Base-by-base conservation (phyloP, 2,797 vertebrate species). In the Phaenicophaeus curvirostris region DNA sequence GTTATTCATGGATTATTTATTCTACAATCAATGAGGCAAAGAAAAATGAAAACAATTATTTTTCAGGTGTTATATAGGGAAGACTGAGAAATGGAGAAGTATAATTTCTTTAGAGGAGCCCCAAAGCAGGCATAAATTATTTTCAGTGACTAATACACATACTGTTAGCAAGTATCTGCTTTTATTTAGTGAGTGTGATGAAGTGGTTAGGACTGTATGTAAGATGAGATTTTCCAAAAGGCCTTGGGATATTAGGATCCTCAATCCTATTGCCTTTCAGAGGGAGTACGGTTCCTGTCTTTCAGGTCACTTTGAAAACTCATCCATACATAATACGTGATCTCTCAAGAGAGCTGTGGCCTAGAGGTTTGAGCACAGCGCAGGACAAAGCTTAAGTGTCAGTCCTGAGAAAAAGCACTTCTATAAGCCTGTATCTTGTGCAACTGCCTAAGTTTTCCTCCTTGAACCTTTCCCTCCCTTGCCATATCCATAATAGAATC, bases 41-140 rank as follows among this genome's bases (percentile, higher is more conserved):
- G 89, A 87, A 93, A 96, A 92, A 95, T 94, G 79, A 86, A 95
- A 97, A 92, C 87, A 94, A 86, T 92, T 91, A 93, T 76, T 96
- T 95, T 59, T 91, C 73, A 93, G 94, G 77, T 95, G 82, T 86
- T 96, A 42, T 15, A 81, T 2, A 69, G 82, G 89, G 77, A 91
- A 92, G 59, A 37, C 82, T 53, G 69, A 88, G 51, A 86, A 94
- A 88, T 20, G 0, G 33, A 92, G 72, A 87, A 54, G 6, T 65
- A 14, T 66, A 79, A 86, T 88, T 88, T 90, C 76, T 88, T 88
- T 75, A 93, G 85, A 91, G 58, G 62, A 91, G 66, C 69, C 91
- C 50, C 85, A 88, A 93, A 96, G 67, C 76, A 89, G 41, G 79
- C 69, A 87, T 91, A 94, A 91, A 86, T 90, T 95, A 63, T 91